phyloP scores from a whole-genome alignment of 2,888 invertebrate genomes.

The Athetis lepigone region DNA sequence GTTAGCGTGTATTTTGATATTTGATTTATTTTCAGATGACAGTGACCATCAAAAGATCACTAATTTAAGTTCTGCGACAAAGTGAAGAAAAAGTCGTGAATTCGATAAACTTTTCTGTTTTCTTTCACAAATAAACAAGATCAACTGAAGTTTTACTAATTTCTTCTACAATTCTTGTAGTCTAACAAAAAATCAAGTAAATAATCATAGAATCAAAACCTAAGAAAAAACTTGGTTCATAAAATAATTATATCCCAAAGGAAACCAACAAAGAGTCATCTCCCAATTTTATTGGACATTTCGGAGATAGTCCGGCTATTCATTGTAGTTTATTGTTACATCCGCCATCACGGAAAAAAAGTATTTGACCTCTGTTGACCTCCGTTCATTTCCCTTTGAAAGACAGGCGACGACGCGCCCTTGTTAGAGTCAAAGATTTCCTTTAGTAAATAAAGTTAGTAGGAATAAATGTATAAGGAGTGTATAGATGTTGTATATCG shows the following conservation, averaged over 20 bases:
- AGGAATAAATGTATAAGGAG: not conserved
- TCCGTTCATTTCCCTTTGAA: slow-evolving; percentile 33
- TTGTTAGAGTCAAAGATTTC: slow-evolving; percentile 22
- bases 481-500: too few species aligned
- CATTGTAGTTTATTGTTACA: slow-evolving; percentile 47
- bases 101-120: too few species aligned
- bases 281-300: slow-evolving; percentile 39
- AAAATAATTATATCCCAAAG: slow-evolving; percentile 35
- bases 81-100: not conserved
- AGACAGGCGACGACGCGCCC: slow-evolving; percentile 7
- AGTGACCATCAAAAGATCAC: not conserved
- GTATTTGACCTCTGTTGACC: slow-evolving; percentile 37
- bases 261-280: slow-evolving; percentile 28
- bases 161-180: not conserved
- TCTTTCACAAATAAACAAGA: not conserved
- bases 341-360: slow-evolving; percentile 15
- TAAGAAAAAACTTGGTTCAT: slow-evolving; percentile 14
- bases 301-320: slow-evolving; percentile 32
- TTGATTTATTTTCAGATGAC: not conserved
- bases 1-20: slow-evolving; percentile 2
- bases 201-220: slow-evolving; percentile 8
- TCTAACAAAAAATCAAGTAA: not conserved
- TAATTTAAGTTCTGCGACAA: not conserved
- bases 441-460: not conserved
- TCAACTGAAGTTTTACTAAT: not conserved